Base-by-base conservation (phyloP, 2,888 invertebrate genomes). In the Anarsia innoxiella region DNA sequence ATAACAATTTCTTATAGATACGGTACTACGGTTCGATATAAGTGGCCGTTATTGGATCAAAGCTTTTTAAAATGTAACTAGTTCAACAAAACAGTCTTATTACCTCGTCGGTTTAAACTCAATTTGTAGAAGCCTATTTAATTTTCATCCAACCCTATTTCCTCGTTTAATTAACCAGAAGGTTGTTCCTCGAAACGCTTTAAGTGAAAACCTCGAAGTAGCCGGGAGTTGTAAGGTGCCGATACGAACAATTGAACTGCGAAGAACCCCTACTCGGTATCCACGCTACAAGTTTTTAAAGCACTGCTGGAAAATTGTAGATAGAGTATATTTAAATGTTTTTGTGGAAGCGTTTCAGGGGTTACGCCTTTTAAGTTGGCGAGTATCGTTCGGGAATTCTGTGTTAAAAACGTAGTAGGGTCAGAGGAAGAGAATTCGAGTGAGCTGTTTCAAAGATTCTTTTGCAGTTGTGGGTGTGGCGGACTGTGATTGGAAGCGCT, bases 81-180 rank as follows among this genome's bases (percentile, higher is more conserved):
- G 45, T 49, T 49, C 46, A 51, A 54, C 55, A 62, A 63, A 62
- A 57, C 53, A 19, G 49, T 48, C 50, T 56, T 50, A 50, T 55
- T 51, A 52, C 54, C 53, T 47, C 45, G 47, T 37, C 46, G 47
- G 44, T 60, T 59, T 51, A 56, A 63, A 59, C 56, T 54, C 60
- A 66, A 66, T 67, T 66, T 59, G 61, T 54, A 56, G 59, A 58
- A 61, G 61, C 66, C 66, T 65, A 64, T 66, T 70, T 65, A 66
- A 66, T 69, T 69, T 71, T 59, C 60, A 60, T 59, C 57, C 51
- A 56, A 56, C 54, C 50, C 45, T 49, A 48, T 63, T 63, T 61
- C 56, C 59, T 61, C 58, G 56, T 66, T 66, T 66, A 68, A 70
- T 70, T 67, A 67, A 66, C 60, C 56, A 61, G 54, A 60, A 53